phyloP scores from a whole-genome alignment of 2,888 invertebrate species.

The Leucozona laternaria region DNA sequence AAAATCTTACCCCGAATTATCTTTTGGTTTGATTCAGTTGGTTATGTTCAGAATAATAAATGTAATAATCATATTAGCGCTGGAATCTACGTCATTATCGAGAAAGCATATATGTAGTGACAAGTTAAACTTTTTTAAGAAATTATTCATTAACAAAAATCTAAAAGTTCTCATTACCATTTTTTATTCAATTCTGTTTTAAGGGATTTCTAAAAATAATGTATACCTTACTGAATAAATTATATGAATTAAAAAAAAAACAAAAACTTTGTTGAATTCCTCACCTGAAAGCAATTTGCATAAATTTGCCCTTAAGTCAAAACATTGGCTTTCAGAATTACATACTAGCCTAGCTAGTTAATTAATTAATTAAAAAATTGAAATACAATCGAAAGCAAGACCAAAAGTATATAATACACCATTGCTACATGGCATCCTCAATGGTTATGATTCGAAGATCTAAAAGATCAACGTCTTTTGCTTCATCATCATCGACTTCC shows the following conservation, averaged over 20 bases:
- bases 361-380: constrained; percentile 9
- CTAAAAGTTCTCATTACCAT: not conserved
- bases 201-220: too few relatives aligned
- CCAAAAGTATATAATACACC: constrained; percentile 41
- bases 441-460: constrained; percentile 60
- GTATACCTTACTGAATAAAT: not conserved
- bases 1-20: too few relatives aligned
- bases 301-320: constrained; percentile 8
- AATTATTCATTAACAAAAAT: not conserved
- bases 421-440: constrained; percentile 47
- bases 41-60: too few relatives aligned
- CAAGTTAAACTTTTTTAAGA: too few relatives aligned
- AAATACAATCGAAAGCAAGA: constrained; percentile 12
- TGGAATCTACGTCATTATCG: too few relatives aligned
- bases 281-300: not conserved
- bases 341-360: not conserved
- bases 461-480: constrained; percentile 77
- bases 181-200: not conserved
- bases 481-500: constrained; percentile 74
- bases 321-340: not conserved
- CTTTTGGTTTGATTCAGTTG: too few relatives aligned
- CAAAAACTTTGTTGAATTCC: not conserved
- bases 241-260: not conserved
- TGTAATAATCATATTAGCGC: too few relatives aligned
- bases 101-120: too few relatives aligned